A percentile compares a stretch with the other conserved stretches of the same genome.
phyloP scores from a whole-genome alignment of 2,888 invertebrate genomes.

The Trisateles emortualis region DNA sequence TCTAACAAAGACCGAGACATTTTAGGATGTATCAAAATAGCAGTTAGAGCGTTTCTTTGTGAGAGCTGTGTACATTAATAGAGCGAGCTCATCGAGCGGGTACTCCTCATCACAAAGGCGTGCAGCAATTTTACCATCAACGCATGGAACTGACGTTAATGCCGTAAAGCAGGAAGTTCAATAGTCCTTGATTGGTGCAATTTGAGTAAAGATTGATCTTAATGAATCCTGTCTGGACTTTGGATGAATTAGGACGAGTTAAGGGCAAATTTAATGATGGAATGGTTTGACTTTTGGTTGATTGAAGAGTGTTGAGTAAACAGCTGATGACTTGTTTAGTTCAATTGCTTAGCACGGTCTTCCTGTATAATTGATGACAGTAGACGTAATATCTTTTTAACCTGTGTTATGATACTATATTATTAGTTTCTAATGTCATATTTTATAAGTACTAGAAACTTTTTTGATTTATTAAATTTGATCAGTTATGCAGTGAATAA shows the following conservation, averaged over 20 bases:
- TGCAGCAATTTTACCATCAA: constrained; percentile 8
- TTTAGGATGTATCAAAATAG: neutral
- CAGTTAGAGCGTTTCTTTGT: neutral
- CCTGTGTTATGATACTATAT: too few species aligned
- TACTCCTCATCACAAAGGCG: neutral
- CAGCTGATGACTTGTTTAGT: too few species aligned
- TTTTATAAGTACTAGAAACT: too few species aligned
- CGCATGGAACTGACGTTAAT: constrained; percentile 10
- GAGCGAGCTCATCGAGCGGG: neutral
- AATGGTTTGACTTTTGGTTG: too few species aligned
- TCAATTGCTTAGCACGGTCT: too few species aligned
- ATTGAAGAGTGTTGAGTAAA: too few species aligned
- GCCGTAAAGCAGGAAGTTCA: constrained; percentile 41
- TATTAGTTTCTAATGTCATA: too few species aligned
- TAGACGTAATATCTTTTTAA: too few species aligned
- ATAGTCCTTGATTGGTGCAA: constrained; percentile 42
- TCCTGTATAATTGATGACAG: too few species aligned
- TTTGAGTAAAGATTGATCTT: constrained; percentile 25
- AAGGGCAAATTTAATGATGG: neutral
- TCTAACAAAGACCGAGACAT: too few species aligned
- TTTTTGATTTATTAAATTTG: too few species aligned
- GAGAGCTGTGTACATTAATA: neutral
- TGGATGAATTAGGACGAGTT: neutral
- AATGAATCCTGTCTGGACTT: constrained; percentile 24
- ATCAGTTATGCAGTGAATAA: too few species aligned